Conservation (phyloP, 2,888 invertebrate species). For the Zonitis immaculata region DNA sequence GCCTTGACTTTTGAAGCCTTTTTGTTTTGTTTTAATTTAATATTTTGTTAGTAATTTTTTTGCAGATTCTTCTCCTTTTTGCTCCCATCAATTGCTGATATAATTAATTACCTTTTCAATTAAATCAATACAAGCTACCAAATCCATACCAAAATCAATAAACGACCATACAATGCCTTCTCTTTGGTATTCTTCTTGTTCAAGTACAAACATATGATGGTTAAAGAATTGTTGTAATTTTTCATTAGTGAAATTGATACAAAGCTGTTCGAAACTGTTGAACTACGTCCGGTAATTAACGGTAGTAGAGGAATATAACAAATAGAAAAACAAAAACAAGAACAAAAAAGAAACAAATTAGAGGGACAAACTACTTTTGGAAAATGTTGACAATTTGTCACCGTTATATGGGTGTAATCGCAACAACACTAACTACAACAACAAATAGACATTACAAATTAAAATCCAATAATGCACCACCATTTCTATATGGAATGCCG, state of each 20-base stretch:
- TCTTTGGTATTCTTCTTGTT: slow-evolving; percentile 88
- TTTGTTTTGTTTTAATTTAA: too few species aligned
- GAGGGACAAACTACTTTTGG: slow-evolving; percentile 16
- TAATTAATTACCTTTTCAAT: slow-evolving; percentile 63
- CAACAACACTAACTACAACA: slow-evolving; percentile 15
- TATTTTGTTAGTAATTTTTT: too few species aligned
- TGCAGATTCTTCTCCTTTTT: neutral
- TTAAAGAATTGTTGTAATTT: slow-evolving; percentile 93
- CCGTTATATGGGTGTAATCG: slow-evolving; percentile 24
- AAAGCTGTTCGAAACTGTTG: slow-evolving; percentile 91
- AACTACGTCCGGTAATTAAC: slow-evolving; percentile 51
- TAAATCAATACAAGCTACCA: slow-evolving; percentile 77
- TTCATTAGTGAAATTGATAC: slow-evolving; percentile 93
- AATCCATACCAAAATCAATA: slow-evolving; percentile 91
- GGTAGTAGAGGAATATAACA: neutral
- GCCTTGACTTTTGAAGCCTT: slow-evolving; percentile 4
- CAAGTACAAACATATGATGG: slow-evolving; percentile 91
- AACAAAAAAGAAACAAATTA: slow-evolving; percentile 18
- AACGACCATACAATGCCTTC: slow-evolving; percentile 91
- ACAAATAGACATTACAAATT: too few species aligned
- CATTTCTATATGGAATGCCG: too few species aligned
- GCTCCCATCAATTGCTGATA: neutral
- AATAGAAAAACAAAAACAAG: slow-evolving; percentile 31
- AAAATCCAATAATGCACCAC: too few species aligned
- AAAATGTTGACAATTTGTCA: slow-evolving; percentile 18